phyloP scores from a whole-genome alignment of 2,888 invertebrate species.

The Pterostichus niger region DNA sequence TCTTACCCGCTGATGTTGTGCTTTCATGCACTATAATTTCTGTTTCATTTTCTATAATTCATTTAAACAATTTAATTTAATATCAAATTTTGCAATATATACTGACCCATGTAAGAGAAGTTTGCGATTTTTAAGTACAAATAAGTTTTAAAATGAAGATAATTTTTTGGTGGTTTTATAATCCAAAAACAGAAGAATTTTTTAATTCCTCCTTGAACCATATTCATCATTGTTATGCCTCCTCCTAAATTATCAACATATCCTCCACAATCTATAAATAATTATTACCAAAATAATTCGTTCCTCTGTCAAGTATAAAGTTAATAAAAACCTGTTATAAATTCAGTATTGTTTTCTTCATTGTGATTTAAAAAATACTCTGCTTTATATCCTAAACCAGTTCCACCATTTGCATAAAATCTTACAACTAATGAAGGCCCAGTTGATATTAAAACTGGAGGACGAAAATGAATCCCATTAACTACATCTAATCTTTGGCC shows the following conservation, averaged over 20 bases:
- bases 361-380: slow-evolving; percentile 78
- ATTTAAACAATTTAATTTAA: not conserved
- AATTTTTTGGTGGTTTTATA: slow-evolving; percentile 83
- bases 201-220: slow-evolving; percentile 81
- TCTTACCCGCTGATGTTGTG: slow-evolving; percentile 82
- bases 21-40: slow-evolving; percentile 84
- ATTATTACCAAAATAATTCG: not conserved
- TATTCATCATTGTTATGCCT: slow-evolving; percentile 87
- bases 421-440: slow-evolving; percentile 82
- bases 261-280: slow-evolving; percentile 83
- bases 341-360: slow-evolving; percentile 74
- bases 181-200: slow-evolving; percentile 87
- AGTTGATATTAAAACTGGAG: slow-evolving; percentile 83
- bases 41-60: slow-evolving; percentile 77
- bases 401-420: slow-evolving; percentile 86
- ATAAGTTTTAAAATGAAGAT: slow-evolving; percentile 84
- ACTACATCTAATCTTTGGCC: slow-evolving; percentile 83
- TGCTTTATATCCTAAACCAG: slow-evolving; percentile 83
- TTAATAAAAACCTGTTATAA: slow-evolving; percentile 67
- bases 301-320: not conserved
- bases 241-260: slow-evolving; percentile 85
- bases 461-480: slow-evolving; percentile 84
- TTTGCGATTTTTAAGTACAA: slow-evolving; percentile 82
- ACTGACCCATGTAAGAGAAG: slow-evolving; percentile 80
- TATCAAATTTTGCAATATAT: not conserved